Conservation (phyloP, 2,113 vertebrate species). For the Oenanthe melanoleuca region DNA sequence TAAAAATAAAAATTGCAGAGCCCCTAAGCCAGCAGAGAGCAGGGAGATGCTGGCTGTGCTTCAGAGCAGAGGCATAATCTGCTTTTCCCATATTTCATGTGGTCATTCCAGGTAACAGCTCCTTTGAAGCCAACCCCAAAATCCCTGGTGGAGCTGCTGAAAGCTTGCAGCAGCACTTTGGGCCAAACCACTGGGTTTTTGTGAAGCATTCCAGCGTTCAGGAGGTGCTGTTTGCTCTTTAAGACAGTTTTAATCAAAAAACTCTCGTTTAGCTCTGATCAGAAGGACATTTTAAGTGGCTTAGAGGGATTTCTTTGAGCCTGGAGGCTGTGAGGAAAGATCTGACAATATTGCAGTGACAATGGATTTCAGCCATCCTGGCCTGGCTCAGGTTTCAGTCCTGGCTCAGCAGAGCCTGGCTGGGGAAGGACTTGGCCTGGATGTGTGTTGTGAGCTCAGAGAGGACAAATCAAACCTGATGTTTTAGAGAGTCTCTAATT, state of each 20-base stretch:
- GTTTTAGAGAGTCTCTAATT: background rate
- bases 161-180: background rate
- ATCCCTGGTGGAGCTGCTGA: background rate
- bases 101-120: background rate
- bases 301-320: background rate
- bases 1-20: background rate
- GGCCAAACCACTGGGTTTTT: background rate
- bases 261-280: background rate
- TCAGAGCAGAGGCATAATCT: background rate
- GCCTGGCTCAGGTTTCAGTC: background rate
- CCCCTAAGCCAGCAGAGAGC: background rate
- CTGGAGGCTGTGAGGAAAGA: background rate
- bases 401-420: background rate
- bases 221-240: background rate
- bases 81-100: background rate
- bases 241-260: background rate
- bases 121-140: background rate
- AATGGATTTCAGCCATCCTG: background rate
- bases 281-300: background rate
- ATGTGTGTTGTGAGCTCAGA: background rate
- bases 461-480: accelerated
- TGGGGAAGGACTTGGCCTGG: background rate
- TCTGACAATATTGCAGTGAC: background rate
- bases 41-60: background rate
- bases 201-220: background rate